Evolutionary conservation across 23 tunicate genomes (phyloP), one percentile per base, ranked within the genome.

Genomic region (Botrylloides violaceus): DNA sequence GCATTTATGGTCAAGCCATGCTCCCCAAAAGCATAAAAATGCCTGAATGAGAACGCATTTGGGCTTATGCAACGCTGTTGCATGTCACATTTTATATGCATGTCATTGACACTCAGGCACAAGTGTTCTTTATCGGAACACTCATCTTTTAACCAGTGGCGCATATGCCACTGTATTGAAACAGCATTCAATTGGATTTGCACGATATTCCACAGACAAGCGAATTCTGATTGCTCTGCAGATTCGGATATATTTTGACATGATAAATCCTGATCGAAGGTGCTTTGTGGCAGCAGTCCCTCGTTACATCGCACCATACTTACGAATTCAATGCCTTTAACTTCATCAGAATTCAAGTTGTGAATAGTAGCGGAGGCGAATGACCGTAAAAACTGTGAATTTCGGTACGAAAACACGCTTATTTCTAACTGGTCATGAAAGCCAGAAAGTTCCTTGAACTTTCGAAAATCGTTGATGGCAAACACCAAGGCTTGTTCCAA

Each of bases 91-190:
- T 90, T 90, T 4, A 90, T 66, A 5, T 36, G 3, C 31, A 83
- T n/a, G 5, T 75, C 71, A 12, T 48, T 25, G 34, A 90, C 64
- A 15, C 61, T 49, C 26, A 90, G 20, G 20, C 78, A 84, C 61
- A 90, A 34, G 53, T 90, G 97, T 53, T 90, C 97, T 6, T 66
- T 55, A 64, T 83, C 92, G 25, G 80, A 82, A 31, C 83, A 75
- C 55, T 50, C 47, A 33, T 90, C 97, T 19, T 34, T n/a, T 43
- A 90, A 60, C 97, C 90, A 90, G 36, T 59, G 34, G 62, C 76
- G 50, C 38, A 90, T 56, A 3, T 59, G 28, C 3, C 64, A 27
- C 59, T 90, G 84, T 1, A 90, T 38, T 55, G 81, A 65, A 9
- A 75, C 22, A 21, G 50, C 15, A 43, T 79, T 83, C 59, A 71